phyloP scores from a whole-genome alignment of 2,797 vertebrate species.

The Manis javanica region DNA sequence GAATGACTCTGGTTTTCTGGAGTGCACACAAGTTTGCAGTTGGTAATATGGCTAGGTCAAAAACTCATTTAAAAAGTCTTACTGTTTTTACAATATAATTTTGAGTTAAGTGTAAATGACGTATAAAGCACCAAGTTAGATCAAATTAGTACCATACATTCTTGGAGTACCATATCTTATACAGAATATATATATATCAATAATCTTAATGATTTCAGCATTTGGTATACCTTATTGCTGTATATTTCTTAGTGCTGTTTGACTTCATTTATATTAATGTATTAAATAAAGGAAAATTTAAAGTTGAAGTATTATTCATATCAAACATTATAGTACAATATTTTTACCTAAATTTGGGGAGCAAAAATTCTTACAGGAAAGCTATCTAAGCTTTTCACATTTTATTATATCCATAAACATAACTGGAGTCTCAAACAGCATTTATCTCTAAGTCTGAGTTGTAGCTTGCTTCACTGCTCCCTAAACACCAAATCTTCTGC shows the following conservation, averaged over 20 bases:
- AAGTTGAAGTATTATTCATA: slow-evolving; percentile 9
- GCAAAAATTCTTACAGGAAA: slow-evolving; percentile 39
- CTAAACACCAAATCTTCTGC: slow-evolving; percentile 74
- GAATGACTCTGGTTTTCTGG: neutral
- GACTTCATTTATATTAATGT: slow-evolving; percentile 45
- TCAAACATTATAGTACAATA: neutral
- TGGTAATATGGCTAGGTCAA: neutral
- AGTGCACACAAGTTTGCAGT: neutral
- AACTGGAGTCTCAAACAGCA: slow-evolving; percentile 33
- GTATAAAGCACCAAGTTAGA: slow-evolving; percentile 33
- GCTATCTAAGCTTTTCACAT: slow-evolving; percentile 61
- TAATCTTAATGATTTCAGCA: neutral
- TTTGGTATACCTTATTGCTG: neutral
- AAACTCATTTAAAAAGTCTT: slow-evolving; percentile 43
- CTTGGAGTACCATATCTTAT: neutral
- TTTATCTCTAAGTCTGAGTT: slow-evolving; percentile 61
- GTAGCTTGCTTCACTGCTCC: neutral
- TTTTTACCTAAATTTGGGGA: slow-evolving; percentile 51
- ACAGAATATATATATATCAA: neutral
- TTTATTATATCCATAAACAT: slow-evolving; percentile 53
- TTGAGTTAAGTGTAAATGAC: slow-evolving; percentile 23
- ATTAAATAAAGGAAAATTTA: slow-evolving; percentile 36
- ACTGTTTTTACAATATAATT: slow-evolving; percentile 31
- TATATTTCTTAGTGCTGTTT: neutral
- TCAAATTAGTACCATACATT: neutral